phyloP scores from a whole-genome alignment of 1,140 invertebrate genomes.

The Meloidogyne chitwoodi region DNA sequence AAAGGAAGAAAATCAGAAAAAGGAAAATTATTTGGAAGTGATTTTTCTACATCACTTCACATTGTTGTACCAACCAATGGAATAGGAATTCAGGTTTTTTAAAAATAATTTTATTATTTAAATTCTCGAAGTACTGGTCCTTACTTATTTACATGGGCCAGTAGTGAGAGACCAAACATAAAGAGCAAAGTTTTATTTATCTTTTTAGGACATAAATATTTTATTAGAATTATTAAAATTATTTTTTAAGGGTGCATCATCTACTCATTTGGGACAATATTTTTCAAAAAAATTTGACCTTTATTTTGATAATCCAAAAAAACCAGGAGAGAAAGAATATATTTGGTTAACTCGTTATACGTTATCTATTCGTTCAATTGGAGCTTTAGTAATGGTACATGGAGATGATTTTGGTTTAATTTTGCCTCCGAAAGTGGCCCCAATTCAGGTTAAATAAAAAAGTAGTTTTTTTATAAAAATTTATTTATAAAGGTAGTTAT shows the following conservation, averaged over 20 bases:
- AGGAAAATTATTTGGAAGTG: slow-evolving; percentile 97
- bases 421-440: slow-evolving; percentile 85
- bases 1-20: slow-evolving; percentile 94
- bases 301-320: slow-evolving; percentile 83
- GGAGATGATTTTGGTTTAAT: slow-evolving; percentile 93
- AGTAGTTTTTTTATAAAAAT: background rate
- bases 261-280: slow-evolving; percentile 95
- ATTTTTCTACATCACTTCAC: slow-evolving; percentile 95
- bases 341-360: slow-evolving; percentile 99
- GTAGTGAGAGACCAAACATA: too few relatives aligned
- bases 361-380: slow-evolving; percentile 85
- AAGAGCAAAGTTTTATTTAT: too few relatives aligned
- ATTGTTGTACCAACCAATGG: slow-evolving; percentile 89
- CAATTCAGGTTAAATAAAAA: slow-evolving; percentile 63
- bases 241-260: slow-evolving; percentile 76
- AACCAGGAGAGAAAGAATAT: slow-evolving; percentile 64
- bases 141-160: too few relatives aligned
- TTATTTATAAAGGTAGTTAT: slow-evolving; percentile 70
- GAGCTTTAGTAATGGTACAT: slow-evolving; percentile 92
- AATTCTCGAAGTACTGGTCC: background rate
- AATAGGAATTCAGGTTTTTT: slow-evolving; percentile 76
- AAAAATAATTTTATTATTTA: background rate
- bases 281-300: slow-evolving; percentile 99
- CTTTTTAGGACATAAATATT: background rate
- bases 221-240: background rate